Conservation (phyloP, 1,140 invertebrate genomes). For the Nephila pilipes region DNA sequence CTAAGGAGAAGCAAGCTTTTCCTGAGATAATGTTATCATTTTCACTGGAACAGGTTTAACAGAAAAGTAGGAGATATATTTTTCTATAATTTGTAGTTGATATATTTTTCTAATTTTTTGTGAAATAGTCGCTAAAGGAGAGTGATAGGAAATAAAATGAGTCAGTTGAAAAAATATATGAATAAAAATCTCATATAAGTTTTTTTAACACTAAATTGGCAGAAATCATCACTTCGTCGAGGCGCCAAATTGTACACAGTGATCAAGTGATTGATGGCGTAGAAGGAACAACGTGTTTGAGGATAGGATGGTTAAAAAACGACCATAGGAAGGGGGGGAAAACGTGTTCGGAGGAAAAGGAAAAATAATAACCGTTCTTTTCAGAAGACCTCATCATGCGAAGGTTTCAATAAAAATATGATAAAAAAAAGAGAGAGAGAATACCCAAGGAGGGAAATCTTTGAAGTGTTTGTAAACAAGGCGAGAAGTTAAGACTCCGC, state of each 20-base stretch:
- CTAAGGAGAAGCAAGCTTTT: too few relatives aligned
- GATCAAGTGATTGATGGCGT: constrained; percentile 11
- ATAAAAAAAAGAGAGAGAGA: not conserved
- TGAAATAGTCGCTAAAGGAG: not conserved
- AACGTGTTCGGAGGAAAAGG: not conserved
- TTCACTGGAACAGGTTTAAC: too few relatives aligned
- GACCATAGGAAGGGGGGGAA: not conserved
- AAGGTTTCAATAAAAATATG: constrained; percentile 9
- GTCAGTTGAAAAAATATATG: too few relatives aligned
- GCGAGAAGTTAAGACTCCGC: constrained; percentile 10
- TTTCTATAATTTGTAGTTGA: not conserved
- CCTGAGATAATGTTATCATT: too few relatives aligned
- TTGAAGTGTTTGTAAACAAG: constrained; percentile 42
- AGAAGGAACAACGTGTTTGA: not conserved
- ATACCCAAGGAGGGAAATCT: not conserved
- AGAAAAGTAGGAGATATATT: not conserved
- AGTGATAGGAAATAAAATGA: too few relatives aligned
- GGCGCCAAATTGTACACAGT: constrained; percentile 12
- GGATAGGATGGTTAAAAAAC: not conserved
- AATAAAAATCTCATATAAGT: too few relatives aligned
- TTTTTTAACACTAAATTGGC: not conserved
- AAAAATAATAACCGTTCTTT: not conserved
- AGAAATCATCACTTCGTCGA: not conserved
- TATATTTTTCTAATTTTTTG: not conserved
- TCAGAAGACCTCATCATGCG: not conserved